Evolutionary conservation across 2,888 invertebrate species (phyloP).

Genomic region (Hoplodrina blanda): DNA sequence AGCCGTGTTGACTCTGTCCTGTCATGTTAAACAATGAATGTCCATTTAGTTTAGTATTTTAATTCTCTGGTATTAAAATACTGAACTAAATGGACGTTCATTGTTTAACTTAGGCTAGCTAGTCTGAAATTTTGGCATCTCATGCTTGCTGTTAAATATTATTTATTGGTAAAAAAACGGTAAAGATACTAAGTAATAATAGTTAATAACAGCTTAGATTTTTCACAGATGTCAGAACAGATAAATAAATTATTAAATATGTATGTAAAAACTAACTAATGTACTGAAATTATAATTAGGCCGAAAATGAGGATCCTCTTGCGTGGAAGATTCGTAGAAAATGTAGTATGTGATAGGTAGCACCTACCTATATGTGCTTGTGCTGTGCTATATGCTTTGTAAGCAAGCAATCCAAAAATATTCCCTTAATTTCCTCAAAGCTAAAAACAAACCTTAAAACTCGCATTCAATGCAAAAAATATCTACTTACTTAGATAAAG

Average conservation of each 20-base stretch:
- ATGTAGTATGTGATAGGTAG: background rate
- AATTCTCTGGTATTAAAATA: background rate
- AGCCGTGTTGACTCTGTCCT: conserved; percentile 17
- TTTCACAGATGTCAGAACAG: background rate
- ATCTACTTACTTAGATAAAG: background rate
- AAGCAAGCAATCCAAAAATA: background rate
- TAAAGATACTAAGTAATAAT: too few relatives aligned
- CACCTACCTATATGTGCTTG: background rate
- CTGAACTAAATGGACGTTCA: too few relatives aligned
- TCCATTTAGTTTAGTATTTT: background rate
- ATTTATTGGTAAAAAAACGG: conserved; percentile 14
- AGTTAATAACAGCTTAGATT: background rate
- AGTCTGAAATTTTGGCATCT: conserved; percentile 3
- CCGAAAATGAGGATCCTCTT: too few relatives aligned
- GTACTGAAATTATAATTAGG: too few relatives aligned
- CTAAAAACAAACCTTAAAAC: conserved; percentile 13
- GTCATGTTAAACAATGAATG: conserved; percentile 1
- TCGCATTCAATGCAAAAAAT: conserved; percentile 11
- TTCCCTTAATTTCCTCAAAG: background rate
- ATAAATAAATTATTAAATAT: too few relatives aligned
- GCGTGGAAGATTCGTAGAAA: too few relatives aligned
- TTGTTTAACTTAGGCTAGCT: too few relatives aligned
- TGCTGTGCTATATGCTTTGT: too few relatives aligned
- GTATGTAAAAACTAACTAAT: too few relatives aligned
- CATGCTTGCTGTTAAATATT: conserved; percentile 5